Conservation (phyloP, 2,888 invertebrate species). For the Drosophila helvetica region DNA sequence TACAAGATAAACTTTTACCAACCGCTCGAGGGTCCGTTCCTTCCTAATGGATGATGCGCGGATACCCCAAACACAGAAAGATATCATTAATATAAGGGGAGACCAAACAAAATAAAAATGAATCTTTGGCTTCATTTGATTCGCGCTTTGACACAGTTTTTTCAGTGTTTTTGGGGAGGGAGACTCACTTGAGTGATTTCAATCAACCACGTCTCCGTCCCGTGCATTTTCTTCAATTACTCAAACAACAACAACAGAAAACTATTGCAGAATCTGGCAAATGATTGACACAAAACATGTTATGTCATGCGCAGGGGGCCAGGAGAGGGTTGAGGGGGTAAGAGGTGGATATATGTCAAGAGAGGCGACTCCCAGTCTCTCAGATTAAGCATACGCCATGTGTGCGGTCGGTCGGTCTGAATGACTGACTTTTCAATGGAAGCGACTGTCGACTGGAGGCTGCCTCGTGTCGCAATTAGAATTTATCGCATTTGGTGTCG, state of each 20-base stretch:
- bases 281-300: conserved; percentile 64
- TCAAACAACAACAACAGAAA: conserved; percentile 19
- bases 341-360: conserved; percentile 55
- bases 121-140: neutral
- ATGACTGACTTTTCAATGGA: conserved; percentile 32
- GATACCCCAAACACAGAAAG: conserved; percentile 7
- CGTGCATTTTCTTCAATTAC: conserved; percentile 51
- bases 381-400: conserved; percentile 65
- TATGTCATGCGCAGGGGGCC: conserved; percentile 41
- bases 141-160: neutral
- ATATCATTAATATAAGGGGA: conserved; percentile 45
- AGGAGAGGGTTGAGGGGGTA: neutral
- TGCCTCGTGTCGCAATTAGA: conserved; percentile 68
- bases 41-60: neutral
- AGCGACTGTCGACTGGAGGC: conserved; percentile 24
- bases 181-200: conserved; percentile 10
- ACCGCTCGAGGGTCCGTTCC: neutral
- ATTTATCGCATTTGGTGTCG: conserved; percentile 60
- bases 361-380: conserved; percentile 47
- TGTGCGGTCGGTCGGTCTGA: conserved; percentile 17
- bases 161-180: neutral
- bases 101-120: neutral
- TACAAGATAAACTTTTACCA: conserved; percentile 32
- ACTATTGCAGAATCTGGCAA: conserved; percentile 30
- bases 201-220: neutral